These are phyloP conservation scores for Steinernema feltiae DNA, from an alignment of 1,140 invertebrate species.

Conservation along the genomic window DNA sequence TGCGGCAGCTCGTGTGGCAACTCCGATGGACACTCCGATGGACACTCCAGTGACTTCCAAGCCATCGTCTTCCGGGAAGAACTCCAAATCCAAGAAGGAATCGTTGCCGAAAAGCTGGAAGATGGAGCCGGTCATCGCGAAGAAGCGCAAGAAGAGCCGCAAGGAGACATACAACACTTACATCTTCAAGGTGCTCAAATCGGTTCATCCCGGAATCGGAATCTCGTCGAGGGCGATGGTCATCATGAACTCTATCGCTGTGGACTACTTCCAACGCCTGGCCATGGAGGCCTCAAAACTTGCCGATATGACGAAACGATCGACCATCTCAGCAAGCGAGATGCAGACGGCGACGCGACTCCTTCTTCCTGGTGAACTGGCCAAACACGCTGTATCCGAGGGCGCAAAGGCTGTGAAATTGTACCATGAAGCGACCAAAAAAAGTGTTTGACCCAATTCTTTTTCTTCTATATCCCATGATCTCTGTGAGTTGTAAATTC, in stretches of 20 bases:
- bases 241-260: background rate
- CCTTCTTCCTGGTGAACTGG: background rate
- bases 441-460: too few species aligned
- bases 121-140: background rate
- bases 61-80: too few species aligned
- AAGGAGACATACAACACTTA: background rate
- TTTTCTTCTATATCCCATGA: too few species aligned
- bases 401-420: background rate
- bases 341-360: background rate
- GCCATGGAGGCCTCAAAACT: background rate
- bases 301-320: background rate
- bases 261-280: background rate
- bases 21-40: too few species aligned
- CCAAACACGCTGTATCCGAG: background rate
- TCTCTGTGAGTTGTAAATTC: too few species aligned
- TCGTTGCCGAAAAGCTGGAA: background rate
- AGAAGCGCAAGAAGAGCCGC: background rate
- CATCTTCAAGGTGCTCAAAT: background rate
- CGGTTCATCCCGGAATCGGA: background rate
- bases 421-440: too few species aligned
- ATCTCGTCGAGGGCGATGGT: background rate
- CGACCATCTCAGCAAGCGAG: background rate
- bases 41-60: too few species aligned
- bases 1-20: too few species aligned
- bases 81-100: too few species aligned